A percentile compares a stretch with the other conserved stretches of the same genome.
Evolutionary conservation across 2,888 invertebrate genomes (phyloP).

Genomic region (Aplocera efformata): DNA sequence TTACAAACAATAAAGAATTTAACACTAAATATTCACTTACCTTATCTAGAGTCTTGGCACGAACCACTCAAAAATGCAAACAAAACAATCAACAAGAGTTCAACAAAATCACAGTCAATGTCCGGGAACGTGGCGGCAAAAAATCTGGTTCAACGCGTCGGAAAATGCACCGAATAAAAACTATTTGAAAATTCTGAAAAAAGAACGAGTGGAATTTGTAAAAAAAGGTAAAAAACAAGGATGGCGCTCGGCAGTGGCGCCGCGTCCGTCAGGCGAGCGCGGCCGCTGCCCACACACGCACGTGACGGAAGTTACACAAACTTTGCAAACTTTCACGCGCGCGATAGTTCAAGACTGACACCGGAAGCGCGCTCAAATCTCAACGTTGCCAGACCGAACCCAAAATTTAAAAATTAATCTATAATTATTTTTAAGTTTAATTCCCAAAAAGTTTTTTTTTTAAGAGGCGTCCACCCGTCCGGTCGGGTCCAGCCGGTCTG

Average conservation of each 20-base stretch:
- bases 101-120: constrained; percentile 71
- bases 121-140: constrained; percentile 53
- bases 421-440: constrained; percentile 45
- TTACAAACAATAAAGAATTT: too few relatives aligned
- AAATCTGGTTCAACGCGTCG: constrained; percentile 42
- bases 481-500: constrained; percentile 77
- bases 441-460: constrained; percentile 55
- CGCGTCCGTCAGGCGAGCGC: constrained; percentile 47
- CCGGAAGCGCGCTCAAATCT: constrained; percentile 43
- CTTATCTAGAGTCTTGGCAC: constrained; percentile 32
- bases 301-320: constrained; percentile 55
- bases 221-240: constrained; percentile 30
- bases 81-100: constrained; percentile 66
- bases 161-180: constrained; percentile 47
- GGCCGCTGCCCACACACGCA: constrained; percentile 63
- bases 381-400: constrained; percentile 35
- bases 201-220: constrained; percentile 25
- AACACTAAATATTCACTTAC: too few relatives aligned
- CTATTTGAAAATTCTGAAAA: constrained; percentile 33
- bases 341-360: constrained; percentile 37
- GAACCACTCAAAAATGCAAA: constrained; percentile 43
- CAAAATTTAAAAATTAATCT: constrained; percentile 45
- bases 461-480: constrained; percentile 74
- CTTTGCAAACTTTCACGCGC: constrained; percentile 54
- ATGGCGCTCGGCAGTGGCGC: constrained; percentile 19